phyloP scores from a whole-genome alignment of 1,140 invertebrate species.

The Bombyx mori region ASM3026992v2 NC_085119.1:7207001-7207500 shows the following conservation, averaged over 20 bases:
- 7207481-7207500: slow-evolving; percentile 76
- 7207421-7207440: slow-evolving; percentile 73
- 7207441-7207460: slow-evolving; percentile 79
- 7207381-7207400: slow-evolving; percentile 88
- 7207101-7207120: background rate
- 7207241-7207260: slow-evolving; percentile 75
- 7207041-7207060: slow-evolving; percentile 63
- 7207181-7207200: slow-evolving; percentile 87
- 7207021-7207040: slow-evolving; percentile 42
- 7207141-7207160: slow-evolving; percentile 77
- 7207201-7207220: slow-evolving; percentile 93
- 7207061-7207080: slow-evolving; percentile 50
- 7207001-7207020: slow-evolving; percentile 59
- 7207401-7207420: slow-evolving; percentile 85
- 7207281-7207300: slow-evolving; percentile 23
- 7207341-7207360: slow-evolving; percentile 85
- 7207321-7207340: slow-evolving; percentile 78
- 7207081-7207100: background rate
- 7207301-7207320: slow-evolving; percentile 28
- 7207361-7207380: slow-evolving; percentile 86
- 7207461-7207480: slow-evolving; percentile 82
- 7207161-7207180: slow-evolving; percentile 88
- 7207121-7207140: background rate
- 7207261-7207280: slow-evolving; percentile 49
- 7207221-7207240: slow-evolving; percentile 85